phyloP scores from a whole-genome alignment of 30 jellyfish, hydroid and myxozoan species.

The Hydra vulgaris region DNA sequence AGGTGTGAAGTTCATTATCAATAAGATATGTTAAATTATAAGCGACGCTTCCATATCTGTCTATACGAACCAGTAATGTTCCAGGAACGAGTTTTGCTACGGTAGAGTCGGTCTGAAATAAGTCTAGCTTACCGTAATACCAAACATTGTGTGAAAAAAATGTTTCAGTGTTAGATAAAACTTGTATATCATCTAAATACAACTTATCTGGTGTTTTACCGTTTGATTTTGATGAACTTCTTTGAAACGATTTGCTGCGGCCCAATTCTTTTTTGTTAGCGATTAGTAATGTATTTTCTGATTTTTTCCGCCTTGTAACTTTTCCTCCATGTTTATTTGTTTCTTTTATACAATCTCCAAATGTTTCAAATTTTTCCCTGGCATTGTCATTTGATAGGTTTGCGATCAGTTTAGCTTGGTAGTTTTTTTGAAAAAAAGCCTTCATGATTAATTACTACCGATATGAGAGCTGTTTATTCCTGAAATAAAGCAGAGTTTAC shows the following conservation, averaged over 20 bases:
- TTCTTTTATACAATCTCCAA: not conserved
- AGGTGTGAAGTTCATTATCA: not conserved
- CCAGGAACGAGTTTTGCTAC: conserved; percentile 1
- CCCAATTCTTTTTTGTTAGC: not conserved
- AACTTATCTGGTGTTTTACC: not conserved
- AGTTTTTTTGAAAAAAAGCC: not conserved
- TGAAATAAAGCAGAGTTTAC: not conserved
- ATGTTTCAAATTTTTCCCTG: not conserved
- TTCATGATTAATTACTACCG: not conserved
- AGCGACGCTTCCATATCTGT: conserved; percentile 30
- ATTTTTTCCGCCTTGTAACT: not conserved
- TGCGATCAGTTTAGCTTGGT: not conserved
- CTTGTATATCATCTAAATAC: not conserved
- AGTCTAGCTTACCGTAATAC: conserved; percentile 22
- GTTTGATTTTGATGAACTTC: not conserved
- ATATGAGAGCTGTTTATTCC: too few species aligned
- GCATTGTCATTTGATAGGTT: not conserved
- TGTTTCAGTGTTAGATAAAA: conserved; percentile 10
- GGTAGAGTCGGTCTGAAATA: not conserved
- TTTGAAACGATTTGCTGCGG: not conserved
- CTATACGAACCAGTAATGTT: conserved; percentile 20
- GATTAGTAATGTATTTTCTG: not conserved
- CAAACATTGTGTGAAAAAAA: conserved; percentile 23
- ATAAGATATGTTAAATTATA: conserved; percentile 12
- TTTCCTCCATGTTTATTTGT: not conserved